phyloP scores from a whole-genome alignment of 1,140 invertebrate species.

The Formica selysi region DNA sequence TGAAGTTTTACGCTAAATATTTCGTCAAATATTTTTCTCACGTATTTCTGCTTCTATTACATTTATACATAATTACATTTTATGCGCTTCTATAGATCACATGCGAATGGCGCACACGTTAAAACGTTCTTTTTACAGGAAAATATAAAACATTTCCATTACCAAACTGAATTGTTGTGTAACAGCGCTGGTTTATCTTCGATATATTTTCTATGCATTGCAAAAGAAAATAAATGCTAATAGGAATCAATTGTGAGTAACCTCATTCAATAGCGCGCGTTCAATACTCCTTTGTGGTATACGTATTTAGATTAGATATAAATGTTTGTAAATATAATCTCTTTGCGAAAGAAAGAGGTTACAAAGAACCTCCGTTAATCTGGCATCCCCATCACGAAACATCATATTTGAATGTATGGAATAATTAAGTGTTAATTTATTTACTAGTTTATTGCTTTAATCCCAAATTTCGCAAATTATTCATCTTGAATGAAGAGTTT shows the following conservation, averaged over 20 bases:
- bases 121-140: not conserved
- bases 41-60: not conserved
- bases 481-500: conserved; percentile 19
- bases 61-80: not conserved
- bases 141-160: conserved; percentile 17
- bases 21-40: not conserved
- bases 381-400: too few relatives aligned
- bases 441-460: too few relatives aligned
- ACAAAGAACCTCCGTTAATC: too few relatives aligned
- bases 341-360: not conserved
- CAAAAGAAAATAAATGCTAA: conserved; percentile 35
- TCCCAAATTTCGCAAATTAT: not conserved
- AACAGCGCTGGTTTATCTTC: conserved; percentile 16
- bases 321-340: conserved; percentile 47
- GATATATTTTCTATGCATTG: conserved; percentile 30
- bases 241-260: conserved; percentile 33
- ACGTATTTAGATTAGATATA: not conserved
- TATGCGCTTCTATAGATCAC: not conserved
- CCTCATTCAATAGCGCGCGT: not conserved
- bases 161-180: not conserved
- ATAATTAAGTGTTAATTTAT: too few relatives aligned
- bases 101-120: not conserved
- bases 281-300: not conserved
- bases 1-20: not conserved
- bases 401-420: too few relatives aligned